A percentile compares a stretch with the other conserved stretches of the same genome.
These are phyloP conservation scores for Xiphophorus hellerii DNA, from an alignment of 2,113 vertebrate genomes.

Conservation along the genomic window DNA sequence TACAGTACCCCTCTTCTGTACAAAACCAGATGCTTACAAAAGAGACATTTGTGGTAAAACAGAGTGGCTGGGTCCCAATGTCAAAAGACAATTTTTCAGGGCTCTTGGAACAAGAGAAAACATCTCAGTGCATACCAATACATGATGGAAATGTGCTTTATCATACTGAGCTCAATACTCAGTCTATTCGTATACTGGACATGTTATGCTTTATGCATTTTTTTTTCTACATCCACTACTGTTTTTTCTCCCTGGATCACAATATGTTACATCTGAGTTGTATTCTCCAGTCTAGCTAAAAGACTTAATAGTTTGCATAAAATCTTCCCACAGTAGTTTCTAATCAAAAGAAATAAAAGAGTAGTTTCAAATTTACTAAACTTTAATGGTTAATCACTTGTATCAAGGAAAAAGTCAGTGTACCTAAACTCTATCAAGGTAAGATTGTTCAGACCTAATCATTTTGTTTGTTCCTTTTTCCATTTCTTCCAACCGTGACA, in stretches of 20 bases:
- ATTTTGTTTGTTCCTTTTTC: conserved; percentile 39
- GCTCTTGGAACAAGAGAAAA: conserved; percentile 19
- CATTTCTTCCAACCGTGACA: conserved; percentile 19
- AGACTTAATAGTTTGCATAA: background rate
- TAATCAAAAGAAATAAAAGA: conserved; percentile 15
- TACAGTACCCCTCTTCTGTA: conserved; percentile 43
- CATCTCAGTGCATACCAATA: background rate
- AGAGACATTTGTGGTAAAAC: conserved; percentile 43
- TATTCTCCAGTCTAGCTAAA: background rate
- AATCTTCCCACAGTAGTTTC: background rate
- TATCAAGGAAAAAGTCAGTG: conserved; percentile 26
- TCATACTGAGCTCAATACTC: conserved; percentile 16
- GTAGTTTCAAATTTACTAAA: conserved; percentile 4
- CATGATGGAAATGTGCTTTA: background rate
- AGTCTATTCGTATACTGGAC: background rate
- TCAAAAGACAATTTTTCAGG: conserved; percentile 18
- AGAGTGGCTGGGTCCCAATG: conserved; percentile 34
- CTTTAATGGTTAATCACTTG: conserved; percentile 4
- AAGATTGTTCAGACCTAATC: conserved; percentile 19
- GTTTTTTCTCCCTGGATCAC: no score
- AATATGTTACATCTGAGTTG: no score
- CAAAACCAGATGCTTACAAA: conserved; percentile 49
- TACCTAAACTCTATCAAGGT: conserved; percentile 21
- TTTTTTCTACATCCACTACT: background rate
- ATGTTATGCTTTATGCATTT: background rate